Conservation (phyloP, 1,140 invertebrate genomes). For the Drosophila nasuta region DNA sequence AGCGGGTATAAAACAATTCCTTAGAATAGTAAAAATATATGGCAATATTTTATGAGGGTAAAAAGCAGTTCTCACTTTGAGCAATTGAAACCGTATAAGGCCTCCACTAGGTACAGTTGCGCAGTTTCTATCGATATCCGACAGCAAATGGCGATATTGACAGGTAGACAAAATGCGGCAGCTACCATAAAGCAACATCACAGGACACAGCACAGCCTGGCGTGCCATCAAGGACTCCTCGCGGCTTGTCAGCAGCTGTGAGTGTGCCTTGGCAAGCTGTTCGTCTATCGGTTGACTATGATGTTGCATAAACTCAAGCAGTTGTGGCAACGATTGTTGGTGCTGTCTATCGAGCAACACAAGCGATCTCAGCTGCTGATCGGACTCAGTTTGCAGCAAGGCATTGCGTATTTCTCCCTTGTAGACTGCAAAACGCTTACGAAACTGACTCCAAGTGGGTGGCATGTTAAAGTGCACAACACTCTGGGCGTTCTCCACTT, state of each 20-base stretch:
- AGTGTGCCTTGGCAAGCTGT: not conserved
- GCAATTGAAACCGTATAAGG: conserved; percentile 22
- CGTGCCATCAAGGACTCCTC: conserved; percentile 7
- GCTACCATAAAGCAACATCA: conserved; percentile 27
- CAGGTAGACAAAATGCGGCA: conserved; percentile 48
- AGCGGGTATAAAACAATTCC: too few species aligned
- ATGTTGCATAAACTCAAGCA: conserved; percentile 35
- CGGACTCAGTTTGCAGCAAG: not conserved
- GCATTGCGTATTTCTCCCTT: not conserved
- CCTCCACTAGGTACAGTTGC: conserved; percentile 35
- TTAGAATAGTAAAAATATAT: too few species aligned
- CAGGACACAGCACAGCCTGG: conserved; percentile 24
- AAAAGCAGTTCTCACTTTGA: conserved; percentile 12
- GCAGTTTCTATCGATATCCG: not conserved
- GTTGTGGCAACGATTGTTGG: conserved; percentile 21
- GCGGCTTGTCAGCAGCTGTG: conserved; percentile 8
- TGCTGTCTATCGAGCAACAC: conserved; percentile 16
- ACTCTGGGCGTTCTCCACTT: conserved; percentile 7
- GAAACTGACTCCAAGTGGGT: conserved; percentile 28
- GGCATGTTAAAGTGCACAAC: conserved; percentile 36
- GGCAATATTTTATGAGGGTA: too few species aligned
- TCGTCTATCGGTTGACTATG: conserved; percentile 10
- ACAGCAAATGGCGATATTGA: conserved; percentile 22
- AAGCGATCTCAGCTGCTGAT: conserved; percentile 18
- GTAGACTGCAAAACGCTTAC: conserved; percentile 17